phyloP scores from a whole-genome alignment of 2,888 invertebrate genomes.

The Drosophila anomelani region DNA sequence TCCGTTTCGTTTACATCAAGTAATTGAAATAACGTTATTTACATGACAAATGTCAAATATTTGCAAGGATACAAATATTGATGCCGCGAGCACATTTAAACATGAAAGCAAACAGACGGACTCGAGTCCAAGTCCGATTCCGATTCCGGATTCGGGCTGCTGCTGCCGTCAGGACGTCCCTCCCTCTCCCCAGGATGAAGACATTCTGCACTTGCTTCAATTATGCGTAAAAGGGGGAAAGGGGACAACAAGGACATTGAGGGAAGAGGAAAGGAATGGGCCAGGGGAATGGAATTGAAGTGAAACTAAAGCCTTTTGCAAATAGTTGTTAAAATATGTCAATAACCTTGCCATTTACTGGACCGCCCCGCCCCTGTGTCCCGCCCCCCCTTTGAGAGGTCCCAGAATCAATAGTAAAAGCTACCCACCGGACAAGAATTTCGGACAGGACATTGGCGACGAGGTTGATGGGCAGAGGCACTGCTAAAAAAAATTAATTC shows the following conservation, averaged over 20 bases:
- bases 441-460: conserved; percentile 56
- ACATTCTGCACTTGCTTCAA: conserved; percentile 76
- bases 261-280: conserved; percentile 48
- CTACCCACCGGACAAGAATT: conserved; percentile 52
- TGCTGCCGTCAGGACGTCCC: conserved; percentile 7
- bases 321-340: conserved; percentile 79
- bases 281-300: conserved; percentile 64
- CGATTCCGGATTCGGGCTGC: conserved; percentile 3
- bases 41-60: conserved; percentile 72
- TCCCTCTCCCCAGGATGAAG: conserved; percentile 53
- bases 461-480: conserved; percentile 29
- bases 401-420: conserved; percentile 55
- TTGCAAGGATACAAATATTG: conserved; percentile 72
- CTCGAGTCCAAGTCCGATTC: conserved; percentile 10
- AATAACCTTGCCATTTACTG: conserved; percentile 65
- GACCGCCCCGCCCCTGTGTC: background rate
- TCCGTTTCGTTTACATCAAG: conserved; percentile 49
- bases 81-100: conserved; percentile 72
- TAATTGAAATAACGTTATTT: conserved; percentile 76
- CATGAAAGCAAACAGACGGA: conserved; percentile 57
- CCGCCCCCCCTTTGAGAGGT: conserved; percentile 15
- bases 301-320: conserved; percentile 78
- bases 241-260: background rate
- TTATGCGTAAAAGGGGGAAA: conserved; percentile 59
- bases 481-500: background rate